Conservation (phyloP, 35 echinoderm and acorn worm genomes). For the Eucidaris tribuloides region DNA sequence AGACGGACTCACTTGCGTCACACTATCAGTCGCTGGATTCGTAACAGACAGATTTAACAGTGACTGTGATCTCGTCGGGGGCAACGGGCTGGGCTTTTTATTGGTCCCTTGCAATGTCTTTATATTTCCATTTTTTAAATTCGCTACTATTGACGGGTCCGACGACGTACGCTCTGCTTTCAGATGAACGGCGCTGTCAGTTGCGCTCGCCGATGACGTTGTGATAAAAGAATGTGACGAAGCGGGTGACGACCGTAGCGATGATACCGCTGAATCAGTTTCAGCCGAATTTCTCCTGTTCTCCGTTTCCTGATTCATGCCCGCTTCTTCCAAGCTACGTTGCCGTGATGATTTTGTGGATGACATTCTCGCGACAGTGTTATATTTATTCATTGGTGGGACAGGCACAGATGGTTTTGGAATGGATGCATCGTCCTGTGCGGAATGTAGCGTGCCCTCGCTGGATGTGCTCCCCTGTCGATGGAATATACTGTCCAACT, state of each 20-base stretch:
- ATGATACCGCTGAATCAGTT: slow-evolving; percentile 71
- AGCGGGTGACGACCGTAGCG: slow-evolving; percentile 60
- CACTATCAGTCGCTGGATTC: neutral
- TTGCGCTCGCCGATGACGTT: slow-evolving; percentile 46
- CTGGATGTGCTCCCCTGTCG: slow-evolving; percentile 31
- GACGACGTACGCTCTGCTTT: slow-evolving; percentile 44
- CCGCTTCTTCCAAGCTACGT: slow-evolving; percentile 2
- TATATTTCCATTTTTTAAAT: neutral
- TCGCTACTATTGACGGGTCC: neutral
- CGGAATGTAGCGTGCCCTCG: neutral
- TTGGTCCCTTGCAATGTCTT: neutral
- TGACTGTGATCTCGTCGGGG: slow-evolving; percentile 7
- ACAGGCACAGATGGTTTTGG: slow-evolving; percentile 24
- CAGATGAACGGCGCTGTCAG: slow-evolving; percentile 70
- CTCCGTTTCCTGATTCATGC: neutral
- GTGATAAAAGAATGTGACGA: slow-evolving; percentile 69
- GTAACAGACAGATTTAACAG: neutral
- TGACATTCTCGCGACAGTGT: slow-evolving; percentile 69
- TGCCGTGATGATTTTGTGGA: slow-evolving; percentile 17
- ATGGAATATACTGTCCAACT: slow-evolving; percentile 34
- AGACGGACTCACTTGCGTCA: neutral
- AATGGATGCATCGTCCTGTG: slow-evolving; percentile 6
- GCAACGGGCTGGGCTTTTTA: slow-evolving; percentile 21
- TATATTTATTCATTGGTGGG: slow-evolving; percentile 6
- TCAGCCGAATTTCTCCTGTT: slow-evolving; percentile 51